phyloP scores from a whole-genome alignment of 2,113 vertebrate species.

The Vulpes vulpes region DNA sequence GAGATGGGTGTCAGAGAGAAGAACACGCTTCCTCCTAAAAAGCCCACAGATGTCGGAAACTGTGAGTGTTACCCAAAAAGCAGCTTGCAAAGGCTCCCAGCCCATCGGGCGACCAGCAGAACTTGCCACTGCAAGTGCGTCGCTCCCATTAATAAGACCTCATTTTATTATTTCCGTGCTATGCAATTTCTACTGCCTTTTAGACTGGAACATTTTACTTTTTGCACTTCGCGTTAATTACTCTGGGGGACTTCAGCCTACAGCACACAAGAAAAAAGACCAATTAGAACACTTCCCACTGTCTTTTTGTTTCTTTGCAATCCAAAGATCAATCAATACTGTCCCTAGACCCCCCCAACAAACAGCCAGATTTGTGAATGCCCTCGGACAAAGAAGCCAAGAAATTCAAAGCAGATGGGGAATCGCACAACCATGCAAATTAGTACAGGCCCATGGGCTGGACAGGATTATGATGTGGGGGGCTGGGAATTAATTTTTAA shows the following conservation, averaged over 20 bases:
- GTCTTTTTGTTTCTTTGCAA: constrained; percentile 45
- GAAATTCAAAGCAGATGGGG: constrained; percentile 58
- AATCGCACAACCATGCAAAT: constrained; percentile 26
- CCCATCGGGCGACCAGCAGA: neutral
- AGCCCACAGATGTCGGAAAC: constrained; percentile 3
- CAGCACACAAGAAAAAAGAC: neutral
- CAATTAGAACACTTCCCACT: constrained; percentile 41
- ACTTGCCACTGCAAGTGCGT: neutral
- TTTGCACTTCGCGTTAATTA: neutral
- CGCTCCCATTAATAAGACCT: neutral
- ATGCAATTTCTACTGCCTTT: constrained; percentile 11
- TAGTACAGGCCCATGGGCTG: neutral
- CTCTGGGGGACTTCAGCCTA: neutral
- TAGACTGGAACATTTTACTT: neutral
- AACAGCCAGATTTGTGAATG: neutral
- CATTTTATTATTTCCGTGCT: constrained; percentile 40
- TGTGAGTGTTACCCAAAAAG: constrained; percentile 3
- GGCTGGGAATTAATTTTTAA: neutral
- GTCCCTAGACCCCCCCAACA: constrained; percentile 6
- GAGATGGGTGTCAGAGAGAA: neutral
- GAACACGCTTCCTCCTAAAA: neutral
- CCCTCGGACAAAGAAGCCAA: neutral
- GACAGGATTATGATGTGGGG: neutral
- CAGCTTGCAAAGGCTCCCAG: neutral
- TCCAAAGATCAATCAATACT: constrained; percentile 11